phyloP scores from a whole-genome alignment of 2,113 vertebrate genomes.

The Todiramphus chloris region DNA sequence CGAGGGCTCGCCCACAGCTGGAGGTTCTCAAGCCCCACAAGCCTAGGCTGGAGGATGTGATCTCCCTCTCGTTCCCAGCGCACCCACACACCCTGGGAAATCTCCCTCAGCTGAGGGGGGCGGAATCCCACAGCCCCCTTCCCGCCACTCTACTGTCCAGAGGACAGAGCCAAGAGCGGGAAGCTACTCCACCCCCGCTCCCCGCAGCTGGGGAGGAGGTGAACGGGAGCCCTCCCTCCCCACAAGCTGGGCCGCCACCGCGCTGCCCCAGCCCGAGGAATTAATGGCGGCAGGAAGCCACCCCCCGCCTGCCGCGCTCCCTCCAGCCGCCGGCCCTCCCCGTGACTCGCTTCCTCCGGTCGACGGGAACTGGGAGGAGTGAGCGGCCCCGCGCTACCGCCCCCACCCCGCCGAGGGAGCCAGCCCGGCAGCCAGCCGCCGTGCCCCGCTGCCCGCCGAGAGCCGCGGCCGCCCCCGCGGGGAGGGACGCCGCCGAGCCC shows the following conservation, averaged over 20 bases:
- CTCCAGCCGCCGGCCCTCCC: neutral
- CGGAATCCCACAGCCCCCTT: too few relatives aligned
- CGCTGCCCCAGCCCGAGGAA: fast-evolving
- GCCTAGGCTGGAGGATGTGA: fast-evolving
- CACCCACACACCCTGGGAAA: neutral
- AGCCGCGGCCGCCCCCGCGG: neutral
- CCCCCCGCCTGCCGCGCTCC: neutral
- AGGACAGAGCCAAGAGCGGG: too few relatives aligned
- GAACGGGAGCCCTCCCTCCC: fast-evolving
- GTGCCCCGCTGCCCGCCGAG: neutral
- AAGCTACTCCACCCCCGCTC: neutral
- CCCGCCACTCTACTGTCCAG: fast-evolving
- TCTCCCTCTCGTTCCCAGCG: neutral
- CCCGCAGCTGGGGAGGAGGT: too few relatives aligned
- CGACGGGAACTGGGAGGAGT: conserved; percentile 13
- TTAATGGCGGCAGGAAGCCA: neutral
- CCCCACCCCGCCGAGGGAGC: neutral
- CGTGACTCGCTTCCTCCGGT: conserved; percentile 28
- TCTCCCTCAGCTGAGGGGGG: neutral
- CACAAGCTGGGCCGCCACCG: fast-evolving
- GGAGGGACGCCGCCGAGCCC: neutral
- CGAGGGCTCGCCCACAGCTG: neutral
- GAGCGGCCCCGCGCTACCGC: neutral
- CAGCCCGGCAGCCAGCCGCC: neutral
- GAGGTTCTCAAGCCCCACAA: neutral